phyloP scores from a whole-genome alignment of 30 jellyfish, hydroid and myxozoan species.

The Chrysaora quinquecirrha region DNA sequence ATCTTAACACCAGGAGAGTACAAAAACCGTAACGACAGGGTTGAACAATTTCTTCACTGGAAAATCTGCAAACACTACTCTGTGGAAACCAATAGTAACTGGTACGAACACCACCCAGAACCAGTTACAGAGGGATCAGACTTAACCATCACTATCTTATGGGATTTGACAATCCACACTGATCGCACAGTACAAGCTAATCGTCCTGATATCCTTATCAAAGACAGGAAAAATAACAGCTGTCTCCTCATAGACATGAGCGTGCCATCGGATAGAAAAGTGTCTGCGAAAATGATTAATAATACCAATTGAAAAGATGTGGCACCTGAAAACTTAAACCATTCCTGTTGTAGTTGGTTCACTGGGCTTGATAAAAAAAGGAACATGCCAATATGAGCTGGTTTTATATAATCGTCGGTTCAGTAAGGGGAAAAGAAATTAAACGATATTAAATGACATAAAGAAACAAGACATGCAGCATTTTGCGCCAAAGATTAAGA shows the following conservation, averaged over 20 bases:
- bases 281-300: slow-evolving; percentile 22
- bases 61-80: slow-evolving; percentile 8
- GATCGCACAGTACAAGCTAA: slow-evolving; percentile 32
- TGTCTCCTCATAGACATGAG: slow-evolving; percentile 31
- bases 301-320: slow-evolving; percentile 26
- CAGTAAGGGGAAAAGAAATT: no score
- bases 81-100: background rate
- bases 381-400: no score
- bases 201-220: slow-evolving; percentile 53
- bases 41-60: slow-evolving; percentile 51
- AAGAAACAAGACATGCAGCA: no score
- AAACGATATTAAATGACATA: no score
- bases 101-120: slow-evolving; percentile 53
- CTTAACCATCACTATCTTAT: slow-evolving; percentile 21
- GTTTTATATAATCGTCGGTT: no score
- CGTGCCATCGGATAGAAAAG: slow-evolving; percentile 30
- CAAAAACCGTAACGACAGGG: slow-evolving; percentile 19
- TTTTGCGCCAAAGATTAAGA: no score
- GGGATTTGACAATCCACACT: slow-evolving; percentile 51
- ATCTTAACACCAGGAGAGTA: slow-evolving; percentile 27
- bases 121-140: slow-evolving; percentile 27
- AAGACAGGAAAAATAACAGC: slow-evolving; percentile 1
- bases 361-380: background rate
- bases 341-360: slow-evolving; percentile 12
- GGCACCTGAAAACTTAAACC: slow-evolving; percentile 9